Evolutionary conservation across 2,888 invertebrate species (phyloP).

Genomic region (Magallana nippona): DNA sequence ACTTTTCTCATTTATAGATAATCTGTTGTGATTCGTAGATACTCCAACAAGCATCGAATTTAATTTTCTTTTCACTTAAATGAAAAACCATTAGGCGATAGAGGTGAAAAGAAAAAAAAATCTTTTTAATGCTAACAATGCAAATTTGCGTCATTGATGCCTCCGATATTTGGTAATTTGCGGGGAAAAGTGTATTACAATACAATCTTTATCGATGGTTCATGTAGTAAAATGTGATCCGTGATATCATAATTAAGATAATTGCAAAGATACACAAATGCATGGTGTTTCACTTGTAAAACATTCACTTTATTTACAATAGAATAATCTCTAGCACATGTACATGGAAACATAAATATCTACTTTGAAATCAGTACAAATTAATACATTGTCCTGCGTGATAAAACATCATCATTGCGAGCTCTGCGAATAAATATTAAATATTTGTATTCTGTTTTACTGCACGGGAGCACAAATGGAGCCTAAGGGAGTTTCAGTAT

Average conservation of each 20-base stretch:
- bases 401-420: constrained; percentile 6
- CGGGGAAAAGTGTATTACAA: neutral
- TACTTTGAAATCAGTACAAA: constrained; percentile 30
- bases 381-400: constrained; percentile 21
- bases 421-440: constrained; percentile 10
- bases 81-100: constrained; percentile 11
- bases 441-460: neutral
- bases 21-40: constrained; percentile 13
- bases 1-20: constrained; percentile 24
- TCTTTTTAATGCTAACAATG: constrained; percentile 21
- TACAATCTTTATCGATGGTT: neutral
- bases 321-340: constrained; percentile 18
- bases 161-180: constrained; percentile 11
- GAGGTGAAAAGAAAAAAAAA: neutral
- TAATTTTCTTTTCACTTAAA: constrained; percentile 23
- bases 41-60: neutral
- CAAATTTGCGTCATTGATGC: constrained; percentile 25
- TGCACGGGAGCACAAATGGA: constrained; percentile 7
- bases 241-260: constrained; percentile 19
- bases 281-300: neutral
- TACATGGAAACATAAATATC: constrained; percentile 23
- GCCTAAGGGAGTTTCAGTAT: neutral
- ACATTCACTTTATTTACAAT: constrained; percentile 31
- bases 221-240: constrained; percentile 26
- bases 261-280: constrained; percentile 17